Conservation (phyloP, 2,113 vertebrate species). For the Redunca redunca region DNA sequence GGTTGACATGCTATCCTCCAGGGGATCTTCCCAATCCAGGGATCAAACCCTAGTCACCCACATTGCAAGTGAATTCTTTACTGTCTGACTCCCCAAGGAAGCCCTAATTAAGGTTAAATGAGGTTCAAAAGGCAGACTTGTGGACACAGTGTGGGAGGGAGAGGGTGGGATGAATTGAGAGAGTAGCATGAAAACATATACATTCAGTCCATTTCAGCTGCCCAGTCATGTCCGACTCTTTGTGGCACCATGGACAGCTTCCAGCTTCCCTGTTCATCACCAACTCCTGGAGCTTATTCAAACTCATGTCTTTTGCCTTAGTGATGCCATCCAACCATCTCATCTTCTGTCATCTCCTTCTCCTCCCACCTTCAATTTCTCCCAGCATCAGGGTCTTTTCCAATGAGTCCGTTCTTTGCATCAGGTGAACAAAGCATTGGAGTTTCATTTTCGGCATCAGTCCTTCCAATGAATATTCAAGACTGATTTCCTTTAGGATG, state of each 20-base stretch:
- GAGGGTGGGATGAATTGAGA: neutral
- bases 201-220: neutral
- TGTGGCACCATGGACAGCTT: neutral
- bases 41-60: neutral
- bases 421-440: neutral
- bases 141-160: neutral
- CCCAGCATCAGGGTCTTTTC: neutral
- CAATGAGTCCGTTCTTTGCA: neutral
- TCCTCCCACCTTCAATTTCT: neutral
- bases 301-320: accelerated
- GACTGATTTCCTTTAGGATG: neutral
- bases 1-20: neutral
- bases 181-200: neutral
- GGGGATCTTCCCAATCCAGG: neutral
- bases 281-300: neutral
- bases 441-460: neutral
- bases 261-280: neutral
- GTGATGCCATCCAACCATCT: neutral
- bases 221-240: neutral
- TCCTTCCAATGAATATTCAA: neutral
- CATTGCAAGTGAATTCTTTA: neutral
- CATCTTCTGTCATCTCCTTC: neutral
- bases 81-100: neutral
- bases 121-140: neutral
- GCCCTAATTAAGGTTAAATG: neutral